Evolutionary conservation across 2,797 vertebrate species (phyloP).

Genomic region (Crenichthys baileyi): DNA sequence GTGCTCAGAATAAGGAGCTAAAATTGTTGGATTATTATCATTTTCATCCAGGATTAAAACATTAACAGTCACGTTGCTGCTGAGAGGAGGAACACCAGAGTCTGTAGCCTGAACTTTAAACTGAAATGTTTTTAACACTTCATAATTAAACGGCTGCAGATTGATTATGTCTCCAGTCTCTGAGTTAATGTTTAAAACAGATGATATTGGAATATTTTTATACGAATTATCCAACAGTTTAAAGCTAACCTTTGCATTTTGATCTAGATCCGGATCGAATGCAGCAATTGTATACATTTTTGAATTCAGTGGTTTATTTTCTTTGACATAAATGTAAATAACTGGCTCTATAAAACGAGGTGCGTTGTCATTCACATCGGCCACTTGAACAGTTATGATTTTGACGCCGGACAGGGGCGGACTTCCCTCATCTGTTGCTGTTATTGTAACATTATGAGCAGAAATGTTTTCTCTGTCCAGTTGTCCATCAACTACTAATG

Average conservation of each 20-base stretch:
- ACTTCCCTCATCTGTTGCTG: conserved; percentile 82
- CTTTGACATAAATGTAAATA: conserved; percentile 84
- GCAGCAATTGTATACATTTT: conserved; percentile 80
- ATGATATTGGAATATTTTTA: conserved; percentile 75
- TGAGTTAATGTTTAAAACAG: conserved; percentile 70
- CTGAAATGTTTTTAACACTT: neutral
- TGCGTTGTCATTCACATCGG: conserved; percentile 88
- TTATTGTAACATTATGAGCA: conserved; percentile 85
- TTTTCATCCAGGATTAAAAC: conserved; percentile 14
- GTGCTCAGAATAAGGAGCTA: no score
- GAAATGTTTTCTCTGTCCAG: conserved; percentile 84
- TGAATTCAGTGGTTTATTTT: conserved; percentile 83
- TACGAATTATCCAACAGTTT: conserved; percentile 75
- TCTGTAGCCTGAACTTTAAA: conserved; percentile 21
- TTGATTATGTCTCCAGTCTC: conserved; percentile 66
- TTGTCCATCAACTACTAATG: conserved; percentile 82
- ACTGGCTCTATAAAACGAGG: conserved; percentile 81
- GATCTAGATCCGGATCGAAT: conserved; percentile 74
- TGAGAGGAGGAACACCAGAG: conserved; percentile 7
- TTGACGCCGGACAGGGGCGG: conserved; percentile 83
- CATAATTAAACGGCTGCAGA: conserved; percentile 57
- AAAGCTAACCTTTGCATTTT: conserved; percentile 84
- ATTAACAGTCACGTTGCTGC: conserved; percentile 1
- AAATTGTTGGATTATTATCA: no score
- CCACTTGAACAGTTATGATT: conserved; percentile 82